These are phyloP conservation scores for Hypotaenidia okinawae DNA, from an alignment of 2,797 vertebrate genomes.

Conservation along the genomic window DNA sequence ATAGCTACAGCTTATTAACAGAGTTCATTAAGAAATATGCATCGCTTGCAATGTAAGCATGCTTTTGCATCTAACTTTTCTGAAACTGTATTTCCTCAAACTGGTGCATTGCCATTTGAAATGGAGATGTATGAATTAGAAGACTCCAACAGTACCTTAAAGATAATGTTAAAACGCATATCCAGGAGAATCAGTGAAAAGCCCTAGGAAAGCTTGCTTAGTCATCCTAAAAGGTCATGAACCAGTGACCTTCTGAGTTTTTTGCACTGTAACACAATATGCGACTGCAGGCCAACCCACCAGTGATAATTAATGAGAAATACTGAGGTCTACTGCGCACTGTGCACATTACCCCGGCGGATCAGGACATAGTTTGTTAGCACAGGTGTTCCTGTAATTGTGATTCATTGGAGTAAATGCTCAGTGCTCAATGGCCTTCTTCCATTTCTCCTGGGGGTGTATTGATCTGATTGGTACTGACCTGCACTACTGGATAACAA, in stretches of 20 bases:
- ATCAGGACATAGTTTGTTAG: constrained; percentile 76
- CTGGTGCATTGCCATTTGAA: background rate
- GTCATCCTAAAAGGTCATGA: constrained; percentile 52
- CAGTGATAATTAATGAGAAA: constrained; percentile 71
- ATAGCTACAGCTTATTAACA: background rate
- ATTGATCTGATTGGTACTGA: constrained; percentile 61
- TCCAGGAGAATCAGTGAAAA: constrained; percentile 14
- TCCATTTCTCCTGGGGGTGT: constrained; percentile 39
- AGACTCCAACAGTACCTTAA: constrained; percentile 28
- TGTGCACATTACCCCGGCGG: constrained; percentile 65
- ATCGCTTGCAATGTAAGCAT: background rate
- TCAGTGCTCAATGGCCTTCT: constrained; percentile 69
- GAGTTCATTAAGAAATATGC: background rate
- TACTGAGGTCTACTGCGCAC: constrained; percentile 70
- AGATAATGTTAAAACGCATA: constrained; percentile 39
- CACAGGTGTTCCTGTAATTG: constrained; percentile 79
- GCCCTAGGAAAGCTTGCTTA: background rate
- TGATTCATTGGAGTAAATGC: constrained; percentile 77
- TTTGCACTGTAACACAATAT: constrained; percentile 55
- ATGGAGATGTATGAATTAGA: background rate
- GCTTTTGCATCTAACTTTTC: background rate
- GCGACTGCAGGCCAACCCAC: constrained; percentile 53
- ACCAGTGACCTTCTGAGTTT: constrained; percentile 62
- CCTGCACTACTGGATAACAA: constrained; percentile 37
- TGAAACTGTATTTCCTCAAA: background rate